phyloP scores from a whole-genome alignment of 2,113 vertebrate species.

The Athene noctua region DNA sequence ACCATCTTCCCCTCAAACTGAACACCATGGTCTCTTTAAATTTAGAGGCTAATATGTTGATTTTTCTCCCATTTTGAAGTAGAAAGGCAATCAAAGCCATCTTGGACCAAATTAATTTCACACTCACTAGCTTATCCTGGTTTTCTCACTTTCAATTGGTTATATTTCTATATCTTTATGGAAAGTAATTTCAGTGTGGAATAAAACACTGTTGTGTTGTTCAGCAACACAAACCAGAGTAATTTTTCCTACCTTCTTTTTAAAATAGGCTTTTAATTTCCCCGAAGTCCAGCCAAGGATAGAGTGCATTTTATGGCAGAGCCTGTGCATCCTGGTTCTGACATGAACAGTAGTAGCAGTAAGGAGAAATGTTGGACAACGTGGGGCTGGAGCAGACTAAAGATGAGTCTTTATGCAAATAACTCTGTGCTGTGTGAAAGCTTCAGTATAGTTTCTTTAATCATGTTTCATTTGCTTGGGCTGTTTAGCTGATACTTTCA shows the following conservation, averaged over 20 bases:
- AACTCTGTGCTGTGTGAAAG: background rate
- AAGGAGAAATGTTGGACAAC: background rate
- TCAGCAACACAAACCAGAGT: background rate
- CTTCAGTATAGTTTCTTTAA: background rate
- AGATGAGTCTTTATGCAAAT: background rate
- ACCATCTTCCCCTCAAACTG: background rate
- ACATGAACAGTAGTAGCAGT: background rate
- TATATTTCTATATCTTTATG: background rate
- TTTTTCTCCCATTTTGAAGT: background rate
- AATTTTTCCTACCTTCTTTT: background rate
- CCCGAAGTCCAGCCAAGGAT: background rate
- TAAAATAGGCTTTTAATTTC: accelerated
- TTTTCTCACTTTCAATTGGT: background rate
- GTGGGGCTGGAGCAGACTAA: background rate
- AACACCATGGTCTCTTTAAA: background rate
- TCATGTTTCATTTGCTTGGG: background rate
- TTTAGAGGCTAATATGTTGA: background rate
- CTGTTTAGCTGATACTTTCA: background rate
- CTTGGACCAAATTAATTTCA: background rate
- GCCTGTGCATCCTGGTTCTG: background rate
- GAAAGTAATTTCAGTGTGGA: background rate
- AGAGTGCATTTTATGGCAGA: background rate
- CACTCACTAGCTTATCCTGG: background rate
- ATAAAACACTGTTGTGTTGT: too few species aligned
- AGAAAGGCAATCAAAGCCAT: background rate